Base-by-base conservation (phyloP, 2,113 vertebrate species). In the Perca fluviatilis region DNA sequence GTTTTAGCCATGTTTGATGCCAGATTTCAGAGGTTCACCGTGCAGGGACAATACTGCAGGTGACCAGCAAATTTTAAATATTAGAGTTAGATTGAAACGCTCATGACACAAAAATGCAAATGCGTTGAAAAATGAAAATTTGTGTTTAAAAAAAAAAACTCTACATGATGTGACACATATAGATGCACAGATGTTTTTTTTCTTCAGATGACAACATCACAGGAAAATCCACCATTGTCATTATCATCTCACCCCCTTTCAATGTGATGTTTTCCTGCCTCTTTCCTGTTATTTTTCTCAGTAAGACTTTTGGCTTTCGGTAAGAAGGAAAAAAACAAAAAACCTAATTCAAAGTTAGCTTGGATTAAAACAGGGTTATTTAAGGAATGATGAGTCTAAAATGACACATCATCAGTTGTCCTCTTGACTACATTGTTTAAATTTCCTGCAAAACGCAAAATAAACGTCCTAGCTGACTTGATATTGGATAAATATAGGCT, bases 161-260 rank as follows among this genome's bases (percentile, higher is more conserved):
- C 47, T 51, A 18, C 14, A 8, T 74, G 16, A 6, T 61, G 46
- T 65, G 53, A 30, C n/a, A 51, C 63, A 60, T 15, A 50, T 21
- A 70, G 64, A 75, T n/a, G 46, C 27, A 47, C 63, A 67, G 16
- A 58, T 69, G 12, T 57, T 33, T 47, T 6, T 6, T 57, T 46
- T 6, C 25, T 60, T 61, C 18, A 70, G 46, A 80, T 77, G 62
- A 79, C 57, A 83, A 50, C 74, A 83, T 79, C 56, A 79, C 65
- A 92, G 93, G 93, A 94, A 93, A 82, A 88, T 89, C 79, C 84
- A 72, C 84, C 87, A 92, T 89, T 91, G 89, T 89, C 69, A 72
- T 80, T 57, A 63, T 76, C 66, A 78, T 80, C 79, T 73, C 50
- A 57, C 25, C 74, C 49, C 8, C 72, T 62, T 84, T 74, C 70